Evolutionary conservation across 2,888 invertebrate genomes (phyloP), one percentile per base, ranked within the genome.

Genomic region (Drosophila mercatorum): DNA sequence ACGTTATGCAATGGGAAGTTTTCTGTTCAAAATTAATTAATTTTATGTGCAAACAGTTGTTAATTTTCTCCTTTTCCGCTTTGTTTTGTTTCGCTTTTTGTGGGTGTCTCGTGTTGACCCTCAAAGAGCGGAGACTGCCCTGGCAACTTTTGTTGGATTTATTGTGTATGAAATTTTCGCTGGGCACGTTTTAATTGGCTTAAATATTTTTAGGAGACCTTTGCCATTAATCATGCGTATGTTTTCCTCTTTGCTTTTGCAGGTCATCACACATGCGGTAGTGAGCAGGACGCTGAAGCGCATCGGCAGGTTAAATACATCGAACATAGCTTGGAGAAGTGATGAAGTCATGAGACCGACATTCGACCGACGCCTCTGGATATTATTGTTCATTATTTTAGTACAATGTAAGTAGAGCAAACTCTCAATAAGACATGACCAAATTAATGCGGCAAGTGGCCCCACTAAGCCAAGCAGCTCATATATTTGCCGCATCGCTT

Each of bases 311-410:
- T 63, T 58, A 67, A 78, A 40, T 83, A 88, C 66, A 85, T 64
- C 70, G 74, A 63, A 70, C 40, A 73, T 46, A 51, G 62, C 68
- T 70, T 46, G 85, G 77, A 80, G 91, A 92, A 93, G 93, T 93
- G 91, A 93, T 93, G 93, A 93, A 91, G 93, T 93, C 93, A 93
- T 93, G 93, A 93, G 92, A 93, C 92, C 93, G 88, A 92, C 92
- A 93, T 93, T 92, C 88, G 92, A 93, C 92, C 93, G 93, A 91
- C 92, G 92, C 92, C 92, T 93, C 90, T 92, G 93, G 91, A 93
- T 93, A 92, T 91, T 93, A 92, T 89, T 93, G 91, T 92, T 92
- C 91, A 91, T 92, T 88, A 90, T 92, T 91, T 91, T 91, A 90
- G 89, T 92, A 92, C 90, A 92, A 93, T 93, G 93, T 93, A 90